These are phyloP conservation scores for Pantala flavescens DNA, from an alignment of 1,140 invertebrate genomes.

Conservation along the genomic window DNA sequence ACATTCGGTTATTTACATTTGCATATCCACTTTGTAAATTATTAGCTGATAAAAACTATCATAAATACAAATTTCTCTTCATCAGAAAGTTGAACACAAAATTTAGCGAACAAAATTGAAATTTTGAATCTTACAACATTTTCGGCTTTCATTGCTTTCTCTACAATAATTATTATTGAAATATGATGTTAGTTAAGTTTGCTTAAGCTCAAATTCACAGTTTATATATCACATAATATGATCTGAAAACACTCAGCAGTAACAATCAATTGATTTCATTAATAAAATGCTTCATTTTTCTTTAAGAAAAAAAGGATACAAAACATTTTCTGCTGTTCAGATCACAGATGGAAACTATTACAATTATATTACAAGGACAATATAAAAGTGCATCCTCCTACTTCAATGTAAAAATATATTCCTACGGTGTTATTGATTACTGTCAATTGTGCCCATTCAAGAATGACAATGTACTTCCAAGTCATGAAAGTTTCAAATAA, in stretches of 20 bases:
- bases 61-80: neutral
- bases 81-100: neutral
- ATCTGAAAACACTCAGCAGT: no score
- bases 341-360: neutral
- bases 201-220: no score
- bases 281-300: no score
- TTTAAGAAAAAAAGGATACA: neutral
- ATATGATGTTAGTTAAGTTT: no score
- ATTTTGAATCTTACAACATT: no score
- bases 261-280: no score
- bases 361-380: neutral
- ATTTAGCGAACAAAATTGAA: no score
- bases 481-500: no score
- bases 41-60: neutral
- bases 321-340: neutral
- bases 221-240: no score
- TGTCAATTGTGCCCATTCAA: neutral
- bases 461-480: neutral
- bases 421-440: neutral
- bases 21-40: neutral
- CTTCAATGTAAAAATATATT: constrained; percentile 1
- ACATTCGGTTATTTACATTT: neutral
- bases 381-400: neutral
- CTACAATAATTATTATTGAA: no score
- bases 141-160: no score